These are phyloP conservation scores for Tillus elongatus DNA, from an alignment of 2,888 invertebrate species.

Conservation along the genomic window DNA sequence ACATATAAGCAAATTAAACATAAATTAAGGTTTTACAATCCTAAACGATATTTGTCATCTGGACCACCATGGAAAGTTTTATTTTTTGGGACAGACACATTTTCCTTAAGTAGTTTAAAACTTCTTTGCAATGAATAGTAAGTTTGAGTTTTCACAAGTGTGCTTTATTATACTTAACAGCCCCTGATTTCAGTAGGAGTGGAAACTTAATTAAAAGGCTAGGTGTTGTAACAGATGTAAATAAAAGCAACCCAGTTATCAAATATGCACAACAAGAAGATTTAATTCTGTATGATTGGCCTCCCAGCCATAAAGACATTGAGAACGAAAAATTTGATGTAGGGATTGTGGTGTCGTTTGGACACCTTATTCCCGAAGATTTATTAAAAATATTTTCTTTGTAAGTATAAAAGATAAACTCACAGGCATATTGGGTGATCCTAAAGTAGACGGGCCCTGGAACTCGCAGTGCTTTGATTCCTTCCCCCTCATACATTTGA, in stretches of 20 bases:
- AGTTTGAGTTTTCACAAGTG: no score
- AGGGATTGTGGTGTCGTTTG: constrained; percentile 90
- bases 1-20: no score
- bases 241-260: constrained; percentile 55
- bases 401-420: constrained; percentile 56
- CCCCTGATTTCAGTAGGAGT: constrained; percentile 46
- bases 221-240: constrained; percentile 64
- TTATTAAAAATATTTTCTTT: constrained; percentile 70
- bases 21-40: no score
- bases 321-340: constrained; percentile 57
- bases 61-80: constrained; percentile 51
- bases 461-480: no score
- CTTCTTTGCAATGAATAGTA: constrained; percentile 60
- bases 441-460: no score
- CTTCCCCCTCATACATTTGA: no score
- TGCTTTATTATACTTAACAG: no score
- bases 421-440: no score
- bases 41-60: no score
- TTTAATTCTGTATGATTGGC: constrained; percentile 59
- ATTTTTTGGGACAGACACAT: constrained; percentile 81
- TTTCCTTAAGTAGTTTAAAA: constrained; percentile 67
- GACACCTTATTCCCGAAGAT: constrained; percentile 72
- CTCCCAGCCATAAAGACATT: constrained; percentile 36
- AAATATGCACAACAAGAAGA: constrained; percentile 57
- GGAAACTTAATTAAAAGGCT: constrained; percentile 46